A percentile compares a stretch with the other conserved stretches of the same genome.
Conservation (phyloP, 2,888 invertebrate species). For the Ochropleura plecta region DNA sequence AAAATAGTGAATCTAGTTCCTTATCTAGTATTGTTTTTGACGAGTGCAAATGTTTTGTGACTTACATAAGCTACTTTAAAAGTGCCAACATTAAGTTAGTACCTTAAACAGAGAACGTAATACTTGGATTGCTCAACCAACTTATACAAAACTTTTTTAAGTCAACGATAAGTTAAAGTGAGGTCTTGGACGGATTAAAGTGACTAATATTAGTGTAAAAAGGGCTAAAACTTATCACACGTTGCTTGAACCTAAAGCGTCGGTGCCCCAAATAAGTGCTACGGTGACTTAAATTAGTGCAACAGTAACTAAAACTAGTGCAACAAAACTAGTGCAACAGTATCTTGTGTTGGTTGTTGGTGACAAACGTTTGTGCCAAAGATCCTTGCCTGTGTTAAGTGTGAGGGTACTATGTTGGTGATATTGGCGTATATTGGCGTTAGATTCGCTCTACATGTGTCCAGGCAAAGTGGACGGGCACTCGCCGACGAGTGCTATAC, state of each 20-base stretch:
- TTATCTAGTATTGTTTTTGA: slow-evolving; percentile 1
- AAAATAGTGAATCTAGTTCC: slow-evolving; percentile 18
- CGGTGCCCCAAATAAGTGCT: neutral
- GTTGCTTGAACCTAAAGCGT: neutral
- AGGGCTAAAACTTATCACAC: neutral
- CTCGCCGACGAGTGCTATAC: slow-evolving; percentile 89
- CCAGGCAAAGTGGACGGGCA: slow-evolving; percentile 85
- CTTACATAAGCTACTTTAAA: slow-evolving; percentile 21
- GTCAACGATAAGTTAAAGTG: slow-evolving; percentile 9
- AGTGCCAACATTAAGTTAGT: slow-evolving; percentile 26
- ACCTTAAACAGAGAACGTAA: slow-evolving; percentile 5
- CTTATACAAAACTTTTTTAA: slow-evolving; percentile 30
- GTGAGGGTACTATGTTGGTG: slow-evolving; percentile 83
- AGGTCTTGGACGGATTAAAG: slow-evolving; percentile 19
- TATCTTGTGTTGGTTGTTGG: slow-evolving; percentile 38
- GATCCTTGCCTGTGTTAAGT: slow-evolving; percentile 64
- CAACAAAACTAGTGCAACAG: slow-evolving; percentile 11
- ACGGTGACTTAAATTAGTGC: neutral
- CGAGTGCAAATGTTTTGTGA: slow-evolving; percentile 24
- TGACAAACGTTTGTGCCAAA: slow-evolving; percentile 43
- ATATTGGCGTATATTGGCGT: slow-evolving; percentile 87
- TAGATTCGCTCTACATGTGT: slow-evolving; percentile 87
- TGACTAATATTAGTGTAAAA: neutral
- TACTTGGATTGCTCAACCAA: slow-evolving; percentile 16
- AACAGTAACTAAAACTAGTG: slow-evolving; percentile 27